Base-by-base conservation (phyloP, 1,140 invertebrate species). In the Pseudoatta argentina region DNA sequence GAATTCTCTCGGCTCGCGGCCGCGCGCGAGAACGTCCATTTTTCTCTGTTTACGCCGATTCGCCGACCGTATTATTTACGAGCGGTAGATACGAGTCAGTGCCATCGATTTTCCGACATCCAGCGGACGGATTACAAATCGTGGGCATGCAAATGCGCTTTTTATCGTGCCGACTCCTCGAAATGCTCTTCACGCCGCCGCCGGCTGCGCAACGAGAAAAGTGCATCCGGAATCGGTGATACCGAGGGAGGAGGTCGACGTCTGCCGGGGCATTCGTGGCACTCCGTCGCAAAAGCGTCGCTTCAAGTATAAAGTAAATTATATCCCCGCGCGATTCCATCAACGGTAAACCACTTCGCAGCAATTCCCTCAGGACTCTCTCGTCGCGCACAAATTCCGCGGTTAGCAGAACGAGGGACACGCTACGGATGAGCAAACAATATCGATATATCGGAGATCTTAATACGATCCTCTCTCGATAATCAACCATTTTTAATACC, bases 71-170 rank as follows among this genome's bases (percentile, higher is more conserved):
- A 83, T 83, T 83, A 83, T 83, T 83, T 83, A 83, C 69, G 79
- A 75, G 79, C 79, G 67, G 34, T 61, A 82, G 79, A 82, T 82
- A 82, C 67, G 86, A 63, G 48, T 51, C 18, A 51, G 72, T 27
- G 55, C 59, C 34, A 59, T 75, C 81, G 69, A 67, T 85, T 77
- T 63, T 12, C 72, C 30, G 21, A 57, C 72, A 61, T 39, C 53
- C 6, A 34, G n/a, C 39, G 79, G 55, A 83, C 77, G 87, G 86
- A 87, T 89, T 82, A 81, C 77, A 83, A 89, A 82, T 89, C 78
- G 78, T 27, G 30, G 48, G 39, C 72, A 89, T 83, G 88, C 87
- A 89, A 89, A 89, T 87, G 88, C 88, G 48, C 77, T 69, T 71
- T 82, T 89, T 87, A 89, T 83, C 87, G 53, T 6, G 53, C 66